phyloP scores from a whole-genome alignment of 2,113 vertebrate genomes.

The Excalfactoria chinensis region DNA sequence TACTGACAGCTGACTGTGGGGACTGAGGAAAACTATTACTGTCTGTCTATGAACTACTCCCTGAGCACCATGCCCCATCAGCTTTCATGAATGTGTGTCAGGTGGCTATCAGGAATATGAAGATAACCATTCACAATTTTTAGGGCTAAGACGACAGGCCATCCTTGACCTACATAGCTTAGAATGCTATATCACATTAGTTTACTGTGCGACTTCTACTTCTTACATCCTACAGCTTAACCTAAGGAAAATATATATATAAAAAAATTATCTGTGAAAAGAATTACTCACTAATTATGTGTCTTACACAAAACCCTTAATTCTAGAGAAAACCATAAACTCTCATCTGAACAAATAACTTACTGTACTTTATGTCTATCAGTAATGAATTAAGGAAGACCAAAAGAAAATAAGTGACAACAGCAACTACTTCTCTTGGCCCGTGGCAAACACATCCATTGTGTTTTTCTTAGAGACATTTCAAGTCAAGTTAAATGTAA shows the following conservation, averaged over 20 bases:
- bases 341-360: not conserved
- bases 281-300: not conserved
- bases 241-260: not conserved
- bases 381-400: slow-evolving; percentile 12
- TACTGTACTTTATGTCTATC: slow-evolving; percentile 9
- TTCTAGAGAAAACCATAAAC: not conserved
- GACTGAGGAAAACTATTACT: not conserved
- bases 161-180: slow-evolving; percentile 38
- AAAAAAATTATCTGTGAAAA: not conserved
- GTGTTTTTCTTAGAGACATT: slow-evolving; percentile 12
- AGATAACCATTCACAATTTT: not conserved
- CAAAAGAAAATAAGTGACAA: not conserved
- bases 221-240: slow-evolving; percentile 12
- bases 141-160: not conserved
- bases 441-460: not conserved
- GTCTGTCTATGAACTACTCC: not conserved
- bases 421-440: not conserved
- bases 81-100: not conserved
- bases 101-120: not conserved
- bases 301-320: not conserved
- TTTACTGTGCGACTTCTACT: not conserved
- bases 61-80: not conserved
- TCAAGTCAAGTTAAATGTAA: slow-evolving; percentile 29
- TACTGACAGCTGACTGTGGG: not conserved
- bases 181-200: not conserved